Evolutionary conservation across 2,797 vertebrate species (phyloP), one percentile per base, ranked within the genome.

Genomic region (Periophthalmus magnuspinnatus): DNA sequence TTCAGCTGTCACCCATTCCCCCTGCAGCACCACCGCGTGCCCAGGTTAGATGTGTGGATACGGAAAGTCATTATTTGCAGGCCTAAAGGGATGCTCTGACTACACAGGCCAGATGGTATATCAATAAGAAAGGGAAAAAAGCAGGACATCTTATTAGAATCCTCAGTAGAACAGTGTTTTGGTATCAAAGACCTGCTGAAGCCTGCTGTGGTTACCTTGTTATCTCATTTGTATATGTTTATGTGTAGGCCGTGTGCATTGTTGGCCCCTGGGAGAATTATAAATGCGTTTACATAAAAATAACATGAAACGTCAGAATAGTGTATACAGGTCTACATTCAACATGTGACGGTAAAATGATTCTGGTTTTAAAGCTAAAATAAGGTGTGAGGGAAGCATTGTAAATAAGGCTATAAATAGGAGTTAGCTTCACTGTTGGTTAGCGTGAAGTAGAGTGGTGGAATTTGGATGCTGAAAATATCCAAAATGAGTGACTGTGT

Each of bases 1-100:
- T 47, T 75, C 59, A 82, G 82, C 88, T 90, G 90, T 89, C 89
- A 90, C 81, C 80, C 82, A 82, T 70, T 78, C 74, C 83, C 41
- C 90, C 88, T 81, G 48, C 69, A 90, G 91, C 89, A 84, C 75
- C 83, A 82, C 74, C 77, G 86, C 82, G 70, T 66, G 71, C 81
- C 84, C 88, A 89, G 86, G 90, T 90, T 90, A 85, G 81, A 88
- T 79, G 84, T 79, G 81, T 87, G 86, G 81, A 90, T 90, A 87
- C 89, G 86, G 83, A 84, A 86, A 90, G 89, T 90, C 88, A 89
- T 92, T 92, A 92, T 92, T 91, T 91, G 85, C 82, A 86, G 83
- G 89, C 90, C 91, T 91, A 83, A 84, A 91, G 89, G 87, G 88
- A 89, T 89, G 64, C 60, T 75, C 83, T 71, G 83, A 84, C 68